Base-by-base conservation (phyloP, 2,888 invertebrate species). In the Villa cingulata region DNA sequence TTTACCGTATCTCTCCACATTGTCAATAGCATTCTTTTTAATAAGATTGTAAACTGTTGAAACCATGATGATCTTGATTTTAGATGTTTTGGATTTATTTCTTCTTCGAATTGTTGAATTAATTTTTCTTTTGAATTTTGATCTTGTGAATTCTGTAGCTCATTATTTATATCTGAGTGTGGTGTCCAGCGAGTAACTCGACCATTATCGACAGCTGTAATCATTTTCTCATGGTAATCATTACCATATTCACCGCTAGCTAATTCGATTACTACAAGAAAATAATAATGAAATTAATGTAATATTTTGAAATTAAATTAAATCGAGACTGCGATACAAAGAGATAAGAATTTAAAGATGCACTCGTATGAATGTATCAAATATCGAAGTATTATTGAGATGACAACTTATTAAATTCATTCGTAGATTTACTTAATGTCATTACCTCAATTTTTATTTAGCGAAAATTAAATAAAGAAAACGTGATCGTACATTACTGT, bases 221-320 rank as follows among this genome's bases (percentile, higher is more conserved):
- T 77, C 81, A 88, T 81, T 57, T 69, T 72, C 18, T 84, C 81
- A 3, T 78, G 72, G 56, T 76, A 78, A 15, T 76, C 73, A 12
- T 51, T 46, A 0, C 88, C 88, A 58, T 88, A 88, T 66, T 88
- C 88, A 0, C 81, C 82, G 48, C 82, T 79, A 3, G 85, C 81
- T 7, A 86, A 81, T 72, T 88, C 88, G 53, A 88, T 81, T 48
- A 86, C 86, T 86, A 70, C 0, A 37, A 14, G 2, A 32, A 32
- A 32, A 12, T 5, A 32, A 12, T 29, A 29, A 32, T 1, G 3
- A 32, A 32, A 32, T 32, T 7, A 12, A 32, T 23, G 7, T 23
- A n/a, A n/a, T n/a, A n/a, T n/a, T n/a, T n/a, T n/a, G n/a, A n/a
- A n/a, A n/a, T n/a, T n/a, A n/a, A n/a, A n/a, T n/a, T n/a, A n/a